Base-by-base conservation (phyloP, 1,140 invertebrate genomes). In the Bilobella aurantiaca region DNA sequence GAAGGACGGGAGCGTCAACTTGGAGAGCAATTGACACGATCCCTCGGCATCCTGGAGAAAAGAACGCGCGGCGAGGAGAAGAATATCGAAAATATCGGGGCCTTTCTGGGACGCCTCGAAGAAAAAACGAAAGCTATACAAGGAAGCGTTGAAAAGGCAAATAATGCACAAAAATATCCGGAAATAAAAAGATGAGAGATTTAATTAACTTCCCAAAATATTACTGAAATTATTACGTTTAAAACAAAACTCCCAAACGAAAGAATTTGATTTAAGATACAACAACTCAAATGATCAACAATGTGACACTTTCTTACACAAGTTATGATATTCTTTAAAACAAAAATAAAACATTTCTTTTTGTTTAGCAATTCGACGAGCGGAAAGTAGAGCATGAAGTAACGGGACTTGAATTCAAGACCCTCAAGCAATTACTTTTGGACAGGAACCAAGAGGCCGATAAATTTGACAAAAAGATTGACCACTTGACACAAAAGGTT, bases 11-110 rank as follows among this genome's bases (percentile, higher is more conserved):
- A 23, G 74, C 82, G 86, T 46, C 85, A 87, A 5, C 76, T 90
- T 1, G 89, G 87, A 1, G 89, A 91, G 62, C 82, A 88, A 63
- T 72, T 90, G 3, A 91, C 90, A 77, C 88, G 86, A 75, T 83
- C 83, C 1, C 75, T 93, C 32, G 75, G 79, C 0, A 75, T 81
- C 0, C 75, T 92, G n/a, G 87, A 89, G 49, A 89, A 88, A 74
- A 82, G 84, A 37, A 83, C 87, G 58, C 81, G 85, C 63, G 80
- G 81, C 0, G 72, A 76, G 29, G 77, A 78, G 42, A 65, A 70
- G 14, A 74, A 74, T 12, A 74, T 89, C 30, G 87, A 90, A 31
- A 74, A 73, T 37, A 68, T 75, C 31, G 73, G 72, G 2, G 61
- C 59, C 14, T 68, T 70, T 30, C 65, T 75, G 58, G 62, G 67